Evolutionary conservation across 2,113 vertebrate species (phyloP), one percentile per base, ranked within the genome.

Genomic region (Ursus arctos): DNA sequence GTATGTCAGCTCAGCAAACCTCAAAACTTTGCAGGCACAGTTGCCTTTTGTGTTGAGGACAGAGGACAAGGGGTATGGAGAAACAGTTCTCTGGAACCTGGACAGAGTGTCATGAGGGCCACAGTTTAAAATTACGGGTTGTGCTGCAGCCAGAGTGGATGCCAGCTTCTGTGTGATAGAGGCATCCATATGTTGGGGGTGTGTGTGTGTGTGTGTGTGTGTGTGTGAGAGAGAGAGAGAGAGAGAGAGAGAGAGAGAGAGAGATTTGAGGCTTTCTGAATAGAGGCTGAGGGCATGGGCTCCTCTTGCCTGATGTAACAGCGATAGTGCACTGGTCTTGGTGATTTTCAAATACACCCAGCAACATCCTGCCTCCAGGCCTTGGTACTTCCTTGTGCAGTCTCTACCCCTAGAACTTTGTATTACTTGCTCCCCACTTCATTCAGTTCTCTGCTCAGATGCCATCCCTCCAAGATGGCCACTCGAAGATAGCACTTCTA

Each of bases 1-100:
- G 4, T 43, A 22, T 79, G 88, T 88, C 71, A 63, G 71, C 31
- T 49, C 7, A 93, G n/a, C 43, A 51, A 92, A 88, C 19, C 19
- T 36, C 53, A 72, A 33, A 57, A 43, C 11, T 85, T 74, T n/a
- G 31, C 28, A 18, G 55, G 79, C n/a, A 69, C n/a, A 63, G 5
- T 33, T 65, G 26, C 24, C 49, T 95, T 96, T 92, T 80, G 71
- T 67, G 91, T 91, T 91, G 40, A 91, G 36, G 43, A 69, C 10
- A 21, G 10, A 97, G 33, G 36, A 31, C 51, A 65, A 91, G 47
- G 47, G 15, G 92, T 47, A 6, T 2, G 9, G 61, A 87, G 31
- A 92, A n/a, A 33, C 12, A 72, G 1, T 59, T 85, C 55, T 36
- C 18, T 95, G 13, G 43, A 80, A 51, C 2, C 22, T 81, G 67